Evolutionary conservation across 1,140 invertebrate species (phyloP).

Genomic region (Venturia canescens): DNA sequence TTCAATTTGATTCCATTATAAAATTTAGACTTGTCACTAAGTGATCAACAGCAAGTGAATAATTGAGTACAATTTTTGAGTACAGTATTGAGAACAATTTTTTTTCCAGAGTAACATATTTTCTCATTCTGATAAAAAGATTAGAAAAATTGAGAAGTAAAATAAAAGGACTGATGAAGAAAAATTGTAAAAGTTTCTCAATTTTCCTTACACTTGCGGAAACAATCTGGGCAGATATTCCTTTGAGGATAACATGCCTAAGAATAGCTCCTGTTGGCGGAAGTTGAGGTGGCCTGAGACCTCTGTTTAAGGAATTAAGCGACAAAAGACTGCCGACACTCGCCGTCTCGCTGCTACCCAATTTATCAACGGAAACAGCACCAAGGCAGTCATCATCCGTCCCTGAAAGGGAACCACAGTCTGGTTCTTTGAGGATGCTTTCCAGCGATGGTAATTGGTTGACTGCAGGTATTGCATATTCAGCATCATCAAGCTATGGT

Average conservation of each 20-base stretch:
- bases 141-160: too few relatives aligned
- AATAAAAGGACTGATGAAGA: too few relatives aligned
- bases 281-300: constrained; percentile 70
- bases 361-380: constrained; percentile 64
- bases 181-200: too few relatives aligned
- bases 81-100: too few relatives aligned
- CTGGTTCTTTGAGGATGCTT: constrained; percentile 89
- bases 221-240: constrained; percentile 90
- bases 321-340: constrained; percentile 73
- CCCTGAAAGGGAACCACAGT: constrained; percentile 79
- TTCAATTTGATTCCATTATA: too few relatives aligned
- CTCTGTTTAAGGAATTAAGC: constrained; percentile 72
- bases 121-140: too few relatives aligned
- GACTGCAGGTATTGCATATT: constrained; percentile 89
- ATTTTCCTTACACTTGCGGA: constrained; percentile 83
- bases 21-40: too few relatives aligned
- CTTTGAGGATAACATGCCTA: constrained; percentile 88
- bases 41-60: too few relatives aligned
- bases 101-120: too few relatives aligned
- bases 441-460: constrained; percentile 89
- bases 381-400: constrained; percentile 78
- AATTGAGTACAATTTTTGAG: too few relatives aligned
- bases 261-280: constrained; percentile 84
- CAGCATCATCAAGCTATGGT: constrained; percentile 86
- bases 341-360: constrained; percentile 71